phyloP scores from a whole-genome alignment of 2,113 vertebrate species.

The Brachypteracias leptosomus region DNA sequence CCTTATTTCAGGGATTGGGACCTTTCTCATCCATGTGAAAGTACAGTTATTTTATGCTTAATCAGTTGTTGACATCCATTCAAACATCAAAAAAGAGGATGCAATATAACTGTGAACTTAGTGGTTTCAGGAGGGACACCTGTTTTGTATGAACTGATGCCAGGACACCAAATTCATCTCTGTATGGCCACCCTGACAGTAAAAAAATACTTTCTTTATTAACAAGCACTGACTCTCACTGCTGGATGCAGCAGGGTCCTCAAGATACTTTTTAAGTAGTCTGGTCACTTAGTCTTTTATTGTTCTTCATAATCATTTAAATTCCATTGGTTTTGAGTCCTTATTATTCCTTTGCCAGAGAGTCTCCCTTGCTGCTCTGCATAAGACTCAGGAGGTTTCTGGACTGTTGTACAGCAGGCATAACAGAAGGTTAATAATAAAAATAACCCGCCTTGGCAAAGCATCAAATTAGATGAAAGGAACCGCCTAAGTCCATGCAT shows the following conservation, averaged over 20 bases:
- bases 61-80: background rate
- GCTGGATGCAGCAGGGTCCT: background rate
- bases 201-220: background rate
- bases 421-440: conserved; percentile 56
- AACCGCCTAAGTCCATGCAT: background rate
- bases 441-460: conserved; percentile 43
- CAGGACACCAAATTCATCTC: background rate
- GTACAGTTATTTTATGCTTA: background rate
- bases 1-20: background rate
- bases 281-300: background rate
- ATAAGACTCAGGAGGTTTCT: conserved; percentile 46
- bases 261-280: background rate
- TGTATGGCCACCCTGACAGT: background rate
- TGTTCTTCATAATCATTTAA: conserved; percentile 1
- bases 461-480: conserved; percentile 24
- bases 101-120: background rate
- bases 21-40: background rate
- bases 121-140: background rate
- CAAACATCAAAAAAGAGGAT: background rate
- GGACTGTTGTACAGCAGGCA: conserved; percentile 24
- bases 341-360: conserved; percentile 32
- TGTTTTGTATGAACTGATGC: background rate
- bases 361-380: conserved; percentile 21
- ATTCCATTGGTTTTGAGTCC: background rate
- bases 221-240: background rate